These are phyloP conservation scores for Eristalis pertinax DNA, from an alignment of 2,888 invertebrate genomes.

Conservation along the genomic window DNA sequence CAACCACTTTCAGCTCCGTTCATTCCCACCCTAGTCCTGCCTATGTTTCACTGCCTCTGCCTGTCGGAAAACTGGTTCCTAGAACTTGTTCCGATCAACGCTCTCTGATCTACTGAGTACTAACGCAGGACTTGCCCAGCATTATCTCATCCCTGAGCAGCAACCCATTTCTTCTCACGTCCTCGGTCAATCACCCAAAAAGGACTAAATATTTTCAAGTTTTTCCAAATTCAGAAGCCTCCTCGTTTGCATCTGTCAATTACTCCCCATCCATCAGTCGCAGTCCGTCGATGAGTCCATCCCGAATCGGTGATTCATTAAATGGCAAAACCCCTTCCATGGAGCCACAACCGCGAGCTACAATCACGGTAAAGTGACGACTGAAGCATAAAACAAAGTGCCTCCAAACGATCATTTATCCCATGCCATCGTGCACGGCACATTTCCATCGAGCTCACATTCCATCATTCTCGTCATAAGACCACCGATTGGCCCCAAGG, in stretches of 20 bases:
- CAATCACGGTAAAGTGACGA: slow-evolving; percentile 22
- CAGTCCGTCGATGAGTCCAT: neutral
- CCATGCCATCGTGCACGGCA: slow-evolving; percentile 34
- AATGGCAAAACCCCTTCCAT: neutral
- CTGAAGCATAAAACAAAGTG: slow-evolving; percentile 11
- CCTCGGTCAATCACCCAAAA: no score
- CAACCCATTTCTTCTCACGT: no score
- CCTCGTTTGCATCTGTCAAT: neutral
- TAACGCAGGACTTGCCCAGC: no score
- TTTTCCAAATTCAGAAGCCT: neutral
- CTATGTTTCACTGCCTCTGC: no score
- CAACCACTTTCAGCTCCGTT: no score
- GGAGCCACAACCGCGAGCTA: neutral
- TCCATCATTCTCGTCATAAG: slow-evolving; percentile 61
- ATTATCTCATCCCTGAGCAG: no score
- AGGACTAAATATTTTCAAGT: no score
- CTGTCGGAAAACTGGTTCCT: no score
- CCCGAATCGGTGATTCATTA: neutral
- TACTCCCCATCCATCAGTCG: neutral
- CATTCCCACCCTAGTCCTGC: no score
- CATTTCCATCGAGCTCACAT: slow-evolving; percentile 21
- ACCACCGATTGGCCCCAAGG: slow-evolving; percentile 31
- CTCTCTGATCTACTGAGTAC: no score
- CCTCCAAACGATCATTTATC: slow-evolving; percentile 32
- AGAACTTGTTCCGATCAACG: no score